These are phyloP conservation scores for Glaucomys volans DNA, from an alignment of 2,113 vertebrate species.

Conservation along the genomic window DNA sequence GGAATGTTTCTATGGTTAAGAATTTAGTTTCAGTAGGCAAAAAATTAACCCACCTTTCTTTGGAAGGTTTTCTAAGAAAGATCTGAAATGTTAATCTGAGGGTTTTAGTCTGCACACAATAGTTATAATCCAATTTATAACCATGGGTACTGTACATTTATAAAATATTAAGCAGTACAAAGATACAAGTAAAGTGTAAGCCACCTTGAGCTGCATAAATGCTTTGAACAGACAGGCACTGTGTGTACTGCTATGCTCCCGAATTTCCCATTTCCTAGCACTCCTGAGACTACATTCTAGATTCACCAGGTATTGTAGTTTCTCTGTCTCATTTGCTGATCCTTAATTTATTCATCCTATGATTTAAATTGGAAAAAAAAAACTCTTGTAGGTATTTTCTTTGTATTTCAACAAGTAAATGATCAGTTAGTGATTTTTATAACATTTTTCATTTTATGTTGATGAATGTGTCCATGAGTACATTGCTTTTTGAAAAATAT, in stretches of 20 bases:
- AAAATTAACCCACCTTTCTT: not conserved
- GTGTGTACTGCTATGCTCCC: rapidly evolving
- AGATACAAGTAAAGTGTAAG: not conserved
- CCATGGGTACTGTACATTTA: not conserved
- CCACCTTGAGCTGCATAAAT: not conserved
- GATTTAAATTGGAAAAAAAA: not conserved
- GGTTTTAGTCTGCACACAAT: not conserved
- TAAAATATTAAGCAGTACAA: not conserved
- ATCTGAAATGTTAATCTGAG: not conserved
- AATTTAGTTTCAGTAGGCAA: slow-evolving; percentile 43
- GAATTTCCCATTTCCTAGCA: not conserved
- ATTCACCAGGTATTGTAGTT: not conserved
- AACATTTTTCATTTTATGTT: not conserved
- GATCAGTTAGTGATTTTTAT: not conserved
- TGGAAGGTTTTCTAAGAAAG: not conserved
- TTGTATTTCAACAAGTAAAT: not conserved
- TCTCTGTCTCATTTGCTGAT: not conserved
- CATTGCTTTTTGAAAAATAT: not conserved
- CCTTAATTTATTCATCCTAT: not conserved
- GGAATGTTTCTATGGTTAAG: slow-evolving; percentile 59
- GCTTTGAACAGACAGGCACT: not conserved
- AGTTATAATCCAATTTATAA: not conserved
- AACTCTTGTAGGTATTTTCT: not conserved
- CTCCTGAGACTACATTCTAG: not conserved
- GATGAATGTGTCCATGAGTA: not conserved